Evolutionary conservation across 2,113 vertebrate genomes (phyloP), one percentile per base, ranked within the genome.

Genomic region (Paradoxurus hermaphroditus): DNA sequence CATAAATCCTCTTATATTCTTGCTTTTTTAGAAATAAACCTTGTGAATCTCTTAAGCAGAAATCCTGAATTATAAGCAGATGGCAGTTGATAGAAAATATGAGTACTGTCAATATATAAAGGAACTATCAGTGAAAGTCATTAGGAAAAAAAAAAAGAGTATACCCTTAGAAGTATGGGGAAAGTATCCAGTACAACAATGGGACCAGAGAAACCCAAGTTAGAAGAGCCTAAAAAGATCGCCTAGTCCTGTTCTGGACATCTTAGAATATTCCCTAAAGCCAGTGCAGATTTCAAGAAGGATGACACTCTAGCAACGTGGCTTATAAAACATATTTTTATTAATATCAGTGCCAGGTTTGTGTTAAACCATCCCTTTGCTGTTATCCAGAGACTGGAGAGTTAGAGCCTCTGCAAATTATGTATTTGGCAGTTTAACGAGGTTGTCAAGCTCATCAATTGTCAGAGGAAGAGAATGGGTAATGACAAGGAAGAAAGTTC

Each of bases 361-460:
- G 90, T 93, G 49, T 94, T 97, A 91, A 92, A 94, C 51, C 70
- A 97, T 36, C 94, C 96, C 21, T 97, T 96, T 97, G 53, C 86
- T 93, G 31, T 97, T 98, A 97, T 75, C 44, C 97, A 95, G 83
- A 95, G 97, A 70, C 95, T 97, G 19, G 90, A 27, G 53, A 97
- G 65, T 77, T 98, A 98, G 23, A 78, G 92, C 62, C 97, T 97
- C 91, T 96, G 78, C 88, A 98, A 97, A 98, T 98, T 98, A 96
- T 87, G 96, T 97, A 97, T 97, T 95, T 59, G 65, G 79, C 97
- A 98, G 92, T 97, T 98, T 98, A 98, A 99, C 2, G 0, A 98
- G 96, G 97, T 92, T 98, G 97, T 98, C 98, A 98, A 98, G 89
- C 97, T 97, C 98, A 97, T 98, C 98, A 98, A 27, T 97, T 98